Percentiles rank a stretch among this genome's conserved stretches.
Evolutionary conservation across 2,888 invertebrate genomes (phyloP).

Genomic region (Andrena bicolor): DNA sequence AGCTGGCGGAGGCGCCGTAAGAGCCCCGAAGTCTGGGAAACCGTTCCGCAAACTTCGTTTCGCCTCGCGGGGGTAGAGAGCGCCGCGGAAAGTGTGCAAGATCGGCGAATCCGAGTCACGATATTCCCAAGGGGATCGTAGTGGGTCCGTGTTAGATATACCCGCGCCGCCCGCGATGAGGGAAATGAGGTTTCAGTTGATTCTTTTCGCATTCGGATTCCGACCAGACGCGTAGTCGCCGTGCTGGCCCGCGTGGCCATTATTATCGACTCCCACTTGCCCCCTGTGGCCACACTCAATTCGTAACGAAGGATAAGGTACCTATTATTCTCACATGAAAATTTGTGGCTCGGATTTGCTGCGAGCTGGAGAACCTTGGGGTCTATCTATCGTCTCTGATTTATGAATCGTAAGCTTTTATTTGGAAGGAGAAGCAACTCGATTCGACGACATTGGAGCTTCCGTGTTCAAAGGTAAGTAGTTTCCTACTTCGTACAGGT

Average conservation of each 20-base stretch:
- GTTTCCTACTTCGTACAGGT: too few species aligned
- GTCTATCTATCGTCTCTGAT: too few species aligned
- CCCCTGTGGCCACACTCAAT: background rate
- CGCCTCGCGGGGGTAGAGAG: constrained; percentile 54
- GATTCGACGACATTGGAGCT: too few species aligned
- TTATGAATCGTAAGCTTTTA: too few species aligned
- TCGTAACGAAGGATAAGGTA: constrained; percentile 10
- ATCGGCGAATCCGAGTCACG: constrained; percentile 68
- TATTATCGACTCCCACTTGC: constrained; percentile 21
- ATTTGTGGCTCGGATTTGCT: constrained; percentile 26
- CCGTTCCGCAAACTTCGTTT: constrained; percentile 69
- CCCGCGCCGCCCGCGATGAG: constrained; percentile 26
- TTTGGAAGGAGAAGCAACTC: too few species aligned
- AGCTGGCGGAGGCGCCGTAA: constrained; percentile 37
- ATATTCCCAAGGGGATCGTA: constrained; percentile 58
- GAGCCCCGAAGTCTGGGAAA: constrained; percentile 63
- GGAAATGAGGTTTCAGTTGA: constrained; percentile 49
- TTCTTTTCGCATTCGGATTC: constrained; percentile 52
- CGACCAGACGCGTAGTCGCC: constrained; percentile 29
- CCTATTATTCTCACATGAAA: constrained; percentile 47
- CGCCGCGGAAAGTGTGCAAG: constrained; percentile 60
- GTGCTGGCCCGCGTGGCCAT: background rate
- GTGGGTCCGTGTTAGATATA: constrained; percentile 33
- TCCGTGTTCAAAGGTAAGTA: too few species aligned
- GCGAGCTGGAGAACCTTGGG: too few species aligned